Percentiles rank a stretch among this genome's conserved stretches.
phyloP scores from a whole-genome alignment of 1,140 invertebrate species.

The Eupeodes corollae region DNA sequence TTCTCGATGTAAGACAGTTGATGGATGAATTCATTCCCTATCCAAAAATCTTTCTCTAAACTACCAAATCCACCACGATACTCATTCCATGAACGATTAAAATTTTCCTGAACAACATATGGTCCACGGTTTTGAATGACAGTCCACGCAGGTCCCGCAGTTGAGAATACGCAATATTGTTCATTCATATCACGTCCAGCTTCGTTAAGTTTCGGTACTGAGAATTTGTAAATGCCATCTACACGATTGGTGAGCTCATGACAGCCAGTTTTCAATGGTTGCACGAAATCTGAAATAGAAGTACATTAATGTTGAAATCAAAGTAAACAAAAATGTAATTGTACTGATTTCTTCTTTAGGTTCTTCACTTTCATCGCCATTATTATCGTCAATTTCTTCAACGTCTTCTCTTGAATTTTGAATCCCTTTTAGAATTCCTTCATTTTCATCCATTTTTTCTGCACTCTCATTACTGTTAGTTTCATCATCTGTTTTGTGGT shows the following conservation, averaged over 20 bases:
- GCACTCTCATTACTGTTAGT: too few relatives aligned
- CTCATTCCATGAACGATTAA: conserved; percentile 47
- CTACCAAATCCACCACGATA: conserved; percentile 51
- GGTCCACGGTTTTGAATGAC: conserved; percentile 37
- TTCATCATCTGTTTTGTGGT: too few relatives aligned
- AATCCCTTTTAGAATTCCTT: not conserved
- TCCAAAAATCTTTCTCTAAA: conserved; percentile 48
- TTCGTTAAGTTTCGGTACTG: conserved; percentile 20
- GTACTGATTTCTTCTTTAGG: not conserved
- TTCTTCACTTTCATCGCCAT: not conserved
- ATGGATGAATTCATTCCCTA: conserved; percentile 51
- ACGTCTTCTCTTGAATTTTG: not conserved
- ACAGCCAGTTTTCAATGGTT: conserved; percentile 7
- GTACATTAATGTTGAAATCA: too few relatives aligned
- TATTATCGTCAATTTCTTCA: not conserved
- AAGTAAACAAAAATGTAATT: too few relatives aligned
- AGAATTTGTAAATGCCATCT: conserved; percentile 28
- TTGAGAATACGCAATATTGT: conserved; percentile 24
- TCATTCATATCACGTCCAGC: conserved; percentile 23
- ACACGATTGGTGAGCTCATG: conserved; percentile 8
- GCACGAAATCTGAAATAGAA: conserved; percentile 3
- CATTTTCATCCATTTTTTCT: not conserved
- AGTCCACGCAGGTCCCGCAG: conserved; percentile 26
- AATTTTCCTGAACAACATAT: conserved; percentile 34
- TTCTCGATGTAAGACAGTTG: conserved; percentile 36